Base-by-base conservation (phyloP, 2,113 vertebrate species). In the Takifugu bimaculatus region DNA sequence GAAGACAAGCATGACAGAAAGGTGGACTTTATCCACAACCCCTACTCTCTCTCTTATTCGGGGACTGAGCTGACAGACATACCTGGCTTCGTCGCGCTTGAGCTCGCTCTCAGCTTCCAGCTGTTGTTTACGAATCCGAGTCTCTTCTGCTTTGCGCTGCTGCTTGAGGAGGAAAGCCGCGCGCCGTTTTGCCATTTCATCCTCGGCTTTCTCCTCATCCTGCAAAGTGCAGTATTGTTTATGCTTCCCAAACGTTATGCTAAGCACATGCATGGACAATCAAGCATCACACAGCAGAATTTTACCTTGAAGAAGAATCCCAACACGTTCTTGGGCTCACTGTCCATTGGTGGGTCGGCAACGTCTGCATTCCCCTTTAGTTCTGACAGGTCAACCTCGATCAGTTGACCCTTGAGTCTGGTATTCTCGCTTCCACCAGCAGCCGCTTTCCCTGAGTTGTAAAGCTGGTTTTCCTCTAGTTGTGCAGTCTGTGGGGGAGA, bases 251-350 rank as follows among this genome's bases (percentile, higher is more conserved):
- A 15, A 12, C 1, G 2, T 4, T 12, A 48, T 45, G 6, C 12
- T 26, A 25, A 3, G 6, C 1, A 50, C 2, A 11, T 2, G 25
- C 15, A 13, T 29, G 13, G 4, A 55, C 4, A 29, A 11, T 3
- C 26, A 51, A 29, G 53, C 12, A 15, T 5, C 43, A 43, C 26
- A 27, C 26, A 27, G 5, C 28, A 15, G n/a, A 39, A 3, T 54
- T 51, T 82, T 86, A 96, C 96, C 95, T 96, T 99, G 70, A 97
- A 98, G 89, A 99, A 98, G 88, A 97, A 98, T 3, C 95, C 95
- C 2, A 98, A 72, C 6, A 90, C 93, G 0, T 90, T 92, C 77
- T 95, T 97, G 89, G 93, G 94, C 49, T 99, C 94, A 0, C 85
- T 79, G 4, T 93, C 94, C 0, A 74, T 68, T 0, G 88, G 52